phyloP scores from a whole-genome alignment of 2,797 vertebrate species.

The Squalus acanthias region DNA sequence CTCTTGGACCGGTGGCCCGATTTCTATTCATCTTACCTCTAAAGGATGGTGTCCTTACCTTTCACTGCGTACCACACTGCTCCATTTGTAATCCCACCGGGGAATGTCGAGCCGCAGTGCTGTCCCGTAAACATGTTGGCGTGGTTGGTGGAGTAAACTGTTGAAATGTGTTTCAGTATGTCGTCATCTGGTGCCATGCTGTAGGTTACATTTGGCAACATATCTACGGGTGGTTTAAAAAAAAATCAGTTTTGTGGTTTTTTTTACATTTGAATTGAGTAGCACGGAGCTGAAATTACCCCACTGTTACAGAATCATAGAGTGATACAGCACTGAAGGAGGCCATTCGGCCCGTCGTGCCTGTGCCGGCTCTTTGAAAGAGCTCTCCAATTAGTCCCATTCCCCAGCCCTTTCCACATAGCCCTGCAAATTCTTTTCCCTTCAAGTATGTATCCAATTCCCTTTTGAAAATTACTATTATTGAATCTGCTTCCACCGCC shows the following conservation, averaged over 20 bases:
- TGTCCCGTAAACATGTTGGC: slow-evolving; percentile 63
- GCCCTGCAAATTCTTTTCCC: neutral
- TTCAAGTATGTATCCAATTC: neutral
- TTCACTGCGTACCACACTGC: slow-evolving; percentile 77
- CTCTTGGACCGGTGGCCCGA: too few relatives aligned
- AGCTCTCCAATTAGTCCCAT: neutral
- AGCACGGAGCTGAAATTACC: neutral
- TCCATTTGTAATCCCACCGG: slow-evolving; percentile 76
- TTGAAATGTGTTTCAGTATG: slow-evolving; percentile 78
- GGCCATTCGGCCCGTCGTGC: neutral
- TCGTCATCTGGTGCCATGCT: slow-evolving; percentile 77
- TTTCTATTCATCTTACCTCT: neutral
- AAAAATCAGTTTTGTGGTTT: slow-evolving; percentile 39
- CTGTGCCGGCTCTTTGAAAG: neutral
- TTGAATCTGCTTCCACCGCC: neutral
- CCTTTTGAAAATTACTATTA: neutral
- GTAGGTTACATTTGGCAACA: slow-evolving; percentile 28
- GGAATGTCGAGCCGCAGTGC: slow-evolving; percentile 62
- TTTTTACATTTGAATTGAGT: neutral
- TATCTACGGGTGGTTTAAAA: neutral
- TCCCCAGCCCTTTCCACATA: neutral
- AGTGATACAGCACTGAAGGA: neutral
- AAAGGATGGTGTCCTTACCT: slow-evolving; percentile 57
- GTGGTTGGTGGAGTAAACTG: slow-evolving; percentile 73
- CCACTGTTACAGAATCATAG: neutral